Base-by-base conservation (phyloP, 2,797 vertebrate genomes). In the Cryptoblepharus egeriae region DNA sequence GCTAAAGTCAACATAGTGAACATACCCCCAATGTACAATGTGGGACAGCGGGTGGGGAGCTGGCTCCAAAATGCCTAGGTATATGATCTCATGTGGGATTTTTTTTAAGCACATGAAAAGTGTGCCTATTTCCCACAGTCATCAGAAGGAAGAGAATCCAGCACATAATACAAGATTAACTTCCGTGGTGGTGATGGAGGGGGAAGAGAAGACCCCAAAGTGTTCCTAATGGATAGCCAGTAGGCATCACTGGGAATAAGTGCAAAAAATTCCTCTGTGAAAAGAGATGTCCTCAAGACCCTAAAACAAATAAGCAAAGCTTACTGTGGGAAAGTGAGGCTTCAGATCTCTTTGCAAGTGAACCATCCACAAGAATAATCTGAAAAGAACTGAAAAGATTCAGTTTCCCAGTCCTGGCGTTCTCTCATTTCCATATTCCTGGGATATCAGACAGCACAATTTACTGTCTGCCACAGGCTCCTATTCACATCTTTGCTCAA, bases 21-120 rank as follows among this genome's bases (percentile, higher is more conserved):
- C 15, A 70, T 28, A 76, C 69, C 26, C 64, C 37, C 28, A 69
- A 11, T 15, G 42, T n/a, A 32, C 11, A 22, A 28, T 10, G 32
- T 45, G 24, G 24, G 67, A 5, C 68, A 71, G 65, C n/a, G n/a
- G n/a, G n/a, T n/a, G 16, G 35, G 52, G 18, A 3, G 37, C 30
- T 61, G 30, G 37, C 64, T 67, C 58, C 35, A 68, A 5, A 16
- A 52, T 22, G 63, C 30, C 39, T 76, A n/a, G n/a, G n/a, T n/a
- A n/a, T 22, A 35, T 26, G n/a, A 49, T 49, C 67, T 67, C 20
- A 13, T 65, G 8, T 52, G 30, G 13, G 75, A 70, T 9, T 52
- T 79, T 67, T 67, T 79, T 67, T 67, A 42, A 58, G 22, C 63
- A 61, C 55, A 67, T 45, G 71, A 10, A 61, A 69, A 78, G 26